Conservation (phyloP, 1,140 invertebrate genomes). For the Pogonomyrmex barbatus region DNA sequence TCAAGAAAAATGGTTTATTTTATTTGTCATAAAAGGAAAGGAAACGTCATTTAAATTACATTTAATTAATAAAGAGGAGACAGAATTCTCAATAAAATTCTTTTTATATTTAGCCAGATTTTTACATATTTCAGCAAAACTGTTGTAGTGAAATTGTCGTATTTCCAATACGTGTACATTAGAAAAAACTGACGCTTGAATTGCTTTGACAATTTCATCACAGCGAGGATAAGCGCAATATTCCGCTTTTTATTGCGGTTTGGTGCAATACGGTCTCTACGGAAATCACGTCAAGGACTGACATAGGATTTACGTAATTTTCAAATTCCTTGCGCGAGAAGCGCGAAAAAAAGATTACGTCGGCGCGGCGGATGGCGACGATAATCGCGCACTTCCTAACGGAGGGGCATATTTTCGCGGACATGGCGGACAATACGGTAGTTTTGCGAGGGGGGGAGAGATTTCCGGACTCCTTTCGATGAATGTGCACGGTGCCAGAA, state of each 20-base stretch:
- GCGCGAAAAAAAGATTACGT: constrained; percentile 51
- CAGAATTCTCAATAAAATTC: no score
- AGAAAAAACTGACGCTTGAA: not conserved
- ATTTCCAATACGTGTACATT: no score
- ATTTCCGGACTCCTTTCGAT: constrained; percentile 76
- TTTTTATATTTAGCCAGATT: no score
- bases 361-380: constrained; percentile 39
- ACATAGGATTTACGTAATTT: constrained; percentile 50
- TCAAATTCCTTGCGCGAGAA: constrained; percentile 52
- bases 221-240: not conserved
- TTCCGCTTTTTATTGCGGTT: not conserved
- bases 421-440: constrained; percentile 63
- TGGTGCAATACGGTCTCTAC: not conserved
- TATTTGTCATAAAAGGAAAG: not conserved
- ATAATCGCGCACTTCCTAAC: constrained; percentile 71
- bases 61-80: not conserved
- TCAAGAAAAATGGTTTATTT: not conserved
- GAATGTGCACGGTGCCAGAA: constrained; percentile 19
- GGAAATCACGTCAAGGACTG: not conserved
- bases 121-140: no score
- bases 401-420: constrained; percentile 68
- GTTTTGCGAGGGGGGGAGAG: constrained; percentile 70
- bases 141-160: no score
- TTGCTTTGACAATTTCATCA: not conserved
- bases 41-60: not conserved